A percentile compares a stretch with the other conserved stretches of the same genome.
Evolutionary conservation across 2,888 invertebrate genomes (phyloP).

Genomic region (Ormyrus pomaceus): DNA sequence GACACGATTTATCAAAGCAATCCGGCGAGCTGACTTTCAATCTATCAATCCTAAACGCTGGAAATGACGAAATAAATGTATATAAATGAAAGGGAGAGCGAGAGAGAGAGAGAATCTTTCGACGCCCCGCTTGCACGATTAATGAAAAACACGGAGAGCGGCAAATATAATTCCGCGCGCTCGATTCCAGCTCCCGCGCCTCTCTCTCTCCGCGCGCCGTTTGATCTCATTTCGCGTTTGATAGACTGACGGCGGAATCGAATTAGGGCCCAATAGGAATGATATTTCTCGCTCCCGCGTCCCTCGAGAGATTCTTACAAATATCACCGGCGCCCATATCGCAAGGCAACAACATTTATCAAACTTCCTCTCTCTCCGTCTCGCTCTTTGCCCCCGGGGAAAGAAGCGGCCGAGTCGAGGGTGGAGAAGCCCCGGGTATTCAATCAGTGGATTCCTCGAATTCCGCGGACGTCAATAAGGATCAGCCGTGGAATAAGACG

Average conservation of each 20-base stretch:
- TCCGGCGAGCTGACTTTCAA: constrained; percentile 7
- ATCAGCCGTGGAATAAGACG: constrained; percentile 67
- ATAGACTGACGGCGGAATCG: constrained; percentile 60
- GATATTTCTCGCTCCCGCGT: constrained; percentile 57
- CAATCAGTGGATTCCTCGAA: constrained; percentile 73
- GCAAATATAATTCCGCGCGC: constrained; percentile 4
- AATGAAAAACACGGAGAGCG: constrained; percentile 53
- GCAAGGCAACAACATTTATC: constrained; percentile 69
- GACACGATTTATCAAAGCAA: too few species aligned
- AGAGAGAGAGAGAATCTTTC: not conserved
- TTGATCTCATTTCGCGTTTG: constrained; percentile 61
- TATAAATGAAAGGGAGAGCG: constrained; percentile 54
- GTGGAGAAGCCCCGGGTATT: constrained; percentile 63
- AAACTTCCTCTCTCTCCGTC: constrained; percentile 60
- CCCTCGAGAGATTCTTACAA: constrained; percentile 66
- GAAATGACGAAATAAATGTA: constrained; percentile 22
- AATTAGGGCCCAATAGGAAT: constrained; percentile 59
- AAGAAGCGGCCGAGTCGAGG: constrained; percentile 26
- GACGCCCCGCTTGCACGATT: constrained; percentile 55
- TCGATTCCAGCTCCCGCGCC: constrained; percentile 47
- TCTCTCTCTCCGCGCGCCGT: constrained; percentile 59
- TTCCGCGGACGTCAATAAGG: constrained; percentile 71
- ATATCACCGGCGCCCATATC: constrained; percentile 71
- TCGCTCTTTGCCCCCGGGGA: constrained; percentile 47
- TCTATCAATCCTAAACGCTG: constrained; percentile 5